These are phyloP conservation scores for Pollenia amentaria DNA, from an alignment of 2,888 invertebrate genomes.

Conservation along the genomic window DNA sequence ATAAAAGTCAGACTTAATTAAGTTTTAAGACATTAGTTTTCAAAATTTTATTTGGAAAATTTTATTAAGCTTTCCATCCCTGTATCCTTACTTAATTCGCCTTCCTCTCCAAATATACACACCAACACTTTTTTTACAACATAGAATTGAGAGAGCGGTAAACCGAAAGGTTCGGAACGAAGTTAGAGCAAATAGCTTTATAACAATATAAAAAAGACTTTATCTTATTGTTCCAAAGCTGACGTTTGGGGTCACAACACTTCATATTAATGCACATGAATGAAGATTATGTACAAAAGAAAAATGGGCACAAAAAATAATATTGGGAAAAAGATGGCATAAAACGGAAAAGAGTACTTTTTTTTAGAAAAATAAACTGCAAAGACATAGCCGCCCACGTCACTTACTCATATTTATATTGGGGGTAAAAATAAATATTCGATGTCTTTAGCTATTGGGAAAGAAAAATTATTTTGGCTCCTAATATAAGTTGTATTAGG, in stretches of 20 bases:
- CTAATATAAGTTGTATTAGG: too few relatives aligned
- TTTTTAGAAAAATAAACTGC: background rate
- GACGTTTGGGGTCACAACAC: conserved; percentile 74
- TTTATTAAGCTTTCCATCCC: background rate
- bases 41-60: too few relatives aligned
- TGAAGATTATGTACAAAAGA: conserved; percentile 27
- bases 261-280: conserved; percentile 59
- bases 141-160: background rate
- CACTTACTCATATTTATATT: background rate
- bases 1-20: too few relatives aligned
- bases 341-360: conserved; percentile 15
- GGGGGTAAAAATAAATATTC: too few relatives aligned
- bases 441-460: too few relatives aligned
- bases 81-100: background rate
- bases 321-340: conserved; percentile 26
- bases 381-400: conserved; percentile 38
- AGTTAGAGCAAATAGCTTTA: conserved; percentile 35
- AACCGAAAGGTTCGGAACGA: background rate
- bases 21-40: too few relatives aligned
- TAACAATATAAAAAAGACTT: conserved; percentile 56
- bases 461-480: too few relatives aligned
- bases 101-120: background rate
- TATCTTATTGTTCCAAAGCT: conserved; percentile 64
- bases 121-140: background rate
- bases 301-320: conserved; percentile 6